Evolutionary conservation across 1,140 invertebrate genomes (phyloP), one percentile per base, ranked within the genome.

Genomic region (Hypsibius dujardini): DNA sequence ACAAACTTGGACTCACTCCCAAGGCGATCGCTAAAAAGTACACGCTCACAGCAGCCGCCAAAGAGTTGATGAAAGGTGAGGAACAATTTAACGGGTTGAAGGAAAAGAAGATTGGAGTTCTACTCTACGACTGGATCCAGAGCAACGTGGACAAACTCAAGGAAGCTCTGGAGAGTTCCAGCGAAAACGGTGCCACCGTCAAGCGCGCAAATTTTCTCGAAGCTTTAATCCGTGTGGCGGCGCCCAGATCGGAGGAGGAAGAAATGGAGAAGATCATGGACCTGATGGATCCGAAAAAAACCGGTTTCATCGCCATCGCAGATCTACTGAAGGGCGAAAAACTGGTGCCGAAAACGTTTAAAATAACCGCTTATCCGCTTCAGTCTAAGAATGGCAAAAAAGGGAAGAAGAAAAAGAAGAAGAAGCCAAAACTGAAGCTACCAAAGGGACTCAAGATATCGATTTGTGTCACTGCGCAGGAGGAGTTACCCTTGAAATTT

Each of bases 381-480:
- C 7, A n/a, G n/a, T 56, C n/a, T 7, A 56, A 56, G 62, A 67
- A 67, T 14, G 62, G 42, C 7, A 42, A 42, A 3, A 67, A 67
- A 67, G 62, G 62, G 62, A 42, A 7, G 7, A 67, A 67, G 62
- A 67, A 67, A 67, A 42, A 42, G 7, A 67, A 67, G 62, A 67
- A 67, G 62, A 67, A 42, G 42, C 7, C 62, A 3, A 67, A 67
- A 42, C 62, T 67, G 62, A 67, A 67, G 62, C 62, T 67, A 14
- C 62, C 62, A 7, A 67, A 67, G 45, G 62, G 42, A 3, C 3
- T 67, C 12, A 67, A 67, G 42, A 67, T 67, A 14, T 14, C 62
- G 7, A 67, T 67, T 14, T 67, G 7, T 42, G 3, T 7, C 3
- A 42, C 7, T 14, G 62, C 12, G 62, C 12, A 67, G 42, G 62